These are phyloP conservation scores for Dromiciops gliroides DNA, from an alignment of 2,113 vertebrate genomes.

Conservation along the genomic window DNA sequence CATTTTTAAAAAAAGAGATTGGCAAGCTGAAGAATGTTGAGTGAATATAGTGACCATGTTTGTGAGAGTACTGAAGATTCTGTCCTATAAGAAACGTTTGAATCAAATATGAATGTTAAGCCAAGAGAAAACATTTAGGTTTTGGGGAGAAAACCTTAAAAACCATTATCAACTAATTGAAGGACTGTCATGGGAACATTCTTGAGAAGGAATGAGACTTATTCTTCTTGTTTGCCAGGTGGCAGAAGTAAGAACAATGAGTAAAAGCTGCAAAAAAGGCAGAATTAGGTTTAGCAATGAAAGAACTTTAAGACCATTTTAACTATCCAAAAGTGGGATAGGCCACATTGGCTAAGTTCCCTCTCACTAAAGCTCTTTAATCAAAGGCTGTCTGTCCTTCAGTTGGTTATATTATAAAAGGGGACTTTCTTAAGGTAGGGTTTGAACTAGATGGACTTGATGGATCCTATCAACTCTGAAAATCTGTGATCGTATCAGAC, in stretches of 20 bases:
- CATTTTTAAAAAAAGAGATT: neutral
- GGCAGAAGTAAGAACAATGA: neutral
- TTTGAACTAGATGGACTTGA: neutral
- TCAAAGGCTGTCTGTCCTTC: neutral
- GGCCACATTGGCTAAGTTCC: neutral
- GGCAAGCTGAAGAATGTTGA: neutral
- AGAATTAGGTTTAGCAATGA: neutral
- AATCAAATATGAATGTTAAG: neutral
- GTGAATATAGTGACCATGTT: neutral
- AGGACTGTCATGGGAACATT: neutral
- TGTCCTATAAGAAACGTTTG: neutral
- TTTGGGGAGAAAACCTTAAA: neutral
- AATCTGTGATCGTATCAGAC: neutral
- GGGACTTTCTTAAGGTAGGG: neutral
- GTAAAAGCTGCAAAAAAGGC: neutral
- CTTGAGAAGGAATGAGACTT: neutral
- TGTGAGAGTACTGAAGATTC: neutral
- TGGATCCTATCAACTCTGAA: neutral
- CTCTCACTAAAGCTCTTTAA: neutral
- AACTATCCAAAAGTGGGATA: neutral
- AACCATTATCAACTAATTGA: neutral
- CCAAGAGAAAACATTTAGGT: neutral
- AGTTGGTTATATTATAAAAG: neutral
- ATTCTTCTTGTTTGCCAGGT: neutral
- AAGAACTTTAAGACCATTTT: neutral